Conservation (phyloP, 1,140 invertebrate genomes). For the Holotrichia oblita region DNA sequence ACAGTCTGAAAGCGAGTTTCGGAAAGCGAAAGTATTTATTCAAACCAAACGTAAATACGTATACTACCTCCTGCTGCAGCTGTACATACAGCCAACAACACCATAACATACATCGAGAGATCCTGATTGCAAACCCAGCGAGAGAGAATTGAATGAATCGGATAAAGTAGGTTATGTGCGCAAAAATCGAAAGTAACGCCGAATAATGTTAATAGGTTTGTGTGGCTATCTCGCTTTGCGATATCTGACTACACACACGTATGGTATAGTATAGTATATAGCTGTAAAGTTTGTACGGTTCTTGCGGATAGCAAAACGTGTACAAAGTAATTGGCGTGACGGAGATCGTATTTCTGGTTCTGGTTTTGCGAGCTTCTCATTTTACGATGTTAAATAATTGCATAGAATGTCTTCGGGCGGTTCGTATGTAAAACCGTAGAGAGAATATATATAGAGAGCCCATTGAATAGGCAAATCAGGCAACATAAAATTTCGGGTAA, state of each 20-base stretch:
- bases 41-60: background rate
- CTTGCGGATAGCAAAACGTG: background rate
- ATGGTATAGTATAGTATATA: background rate
- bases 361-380: slow-evolving; percentile 1
- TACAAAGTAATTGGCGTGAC: slow-evolving; percentile 9
- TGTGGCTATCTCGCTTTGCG: slow-evolving; percentile 4
- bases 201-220: slow-evolving; percentile 48
- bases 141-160: slow-evolving; percentile 46
- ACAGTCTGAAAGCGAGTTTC: slow-evolving; percentile 1
- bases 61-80: background rate
- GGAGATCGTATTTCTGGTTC: slow-evolving; percentile 23
- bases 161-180: slow-evolving; percentile 47
- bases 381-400: slow-evolving; percentile 14
- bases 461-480: too few relatives aligned
- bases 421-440: background rate
- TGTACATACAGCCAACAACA: background rate
- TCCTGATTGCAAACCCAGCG: background rate
- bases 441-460: too few relatives aligned
- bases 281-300: background rate
- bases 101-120: background rate
- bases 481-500: too few relatives aligned
- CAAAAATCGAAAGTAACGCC: slow-evolving; percentile 51
- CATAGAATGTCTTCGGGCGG: slow-evolving; percentile 15
- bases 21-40: slow-evolving; percentile 28
- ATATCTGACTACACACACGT: background rate